Conservation (phyloP, 2,797 vertebrate species). For the Cirrhinus molitorella region DNA sequence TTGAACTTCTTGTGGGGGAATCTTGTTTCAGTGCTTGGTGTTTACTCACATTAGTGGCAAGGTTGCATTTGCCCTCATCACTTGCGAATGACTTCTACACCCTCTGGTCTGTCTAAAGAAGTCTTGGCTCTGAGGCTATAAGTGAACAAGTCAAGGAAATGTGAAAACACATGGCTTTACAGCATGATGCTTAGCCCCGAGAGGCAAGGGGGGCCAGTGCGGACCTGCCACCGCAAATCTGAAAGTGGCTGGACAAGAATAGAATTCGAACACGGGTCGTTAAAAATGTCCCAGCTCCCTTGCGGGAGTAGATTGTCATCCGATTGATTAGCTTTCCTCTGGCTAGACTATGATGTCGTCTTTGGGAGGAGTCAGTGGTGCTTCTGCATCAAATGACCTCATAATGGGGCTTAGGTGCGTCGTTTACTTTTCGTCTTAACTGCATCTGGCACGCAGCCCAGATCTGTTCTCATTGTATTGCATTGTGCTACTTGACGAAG, state of each 20-base stretch:
- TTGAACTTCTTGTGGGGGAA: slow-evolving; percentile 19
- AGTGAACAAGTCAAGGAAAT: slow-evolving; percentile 41
- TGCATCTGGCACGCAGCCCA: slow-evolving; percentile 17
- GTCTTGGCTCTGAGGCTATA: slow-evolving; percentile 55
- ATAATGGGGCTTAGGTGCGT: slow-evolving; percentile 25
- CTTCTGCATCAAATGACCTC: slow-evolving; percentile 32
- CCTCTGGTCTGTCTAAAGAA: not conserved
- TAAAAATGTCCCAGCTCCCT: slow-evolving; percentile 73
- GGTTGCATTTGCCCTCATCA: not conserved
- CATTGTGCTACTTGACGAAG: slow-evolving; percentile 10
- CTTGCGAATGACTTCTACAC: not conserved
- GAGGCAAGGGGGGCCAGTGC: slow-evolving; percentile 8
- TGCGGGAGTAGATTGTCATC: slow-evolving; percentile 67
- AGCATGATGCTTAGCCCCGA: slow-evolving; percentile 58
- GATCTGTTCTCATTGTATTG: slow-evolving; percentile 17
- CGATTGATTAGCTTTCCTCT: slow-evolving; percentile 70
- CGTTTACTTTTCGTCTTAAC: slow-evolving; percentile 36
- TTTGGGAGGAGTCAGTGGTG: slow-evolving; percentile 36
- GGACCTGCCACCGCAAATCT: slow-evolving; percentile 14
- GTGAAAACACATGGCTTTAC: slow-evolving; percentile 67
- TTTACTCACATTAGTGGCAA: not conserved
- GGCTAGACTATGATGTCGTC: slow-evolving; percentile 64
- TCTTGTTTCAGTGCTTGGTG: not conserved
- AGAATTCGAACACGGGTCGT: slow-evolving; percentile 66
- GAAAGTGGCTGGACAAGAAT: slow-evolving; percentile 49